Conservation (phyloP, 2,113 vertebrate species). For the Hyla sarda region DNA sequence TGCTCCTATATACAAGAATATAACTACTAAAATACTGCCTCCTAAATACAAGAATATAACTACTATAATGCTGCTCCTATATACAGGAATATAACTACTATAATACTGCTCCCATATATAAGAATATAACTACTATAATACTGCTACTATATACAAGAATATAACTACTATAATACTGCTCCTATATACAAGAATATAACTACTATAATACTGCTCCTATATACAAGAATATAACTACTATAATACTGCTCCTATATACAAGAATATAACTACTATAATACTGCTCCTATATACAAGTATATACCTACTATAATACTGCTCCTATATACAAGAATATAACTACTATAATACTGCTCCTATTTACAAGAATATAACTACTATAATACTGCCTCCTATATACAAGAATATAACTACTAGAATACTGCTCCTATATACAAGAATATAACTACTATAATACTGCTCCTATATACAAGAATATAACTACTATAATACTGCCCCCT, state of each 20-base stretch:
- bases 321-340: no score
- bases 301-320: no score
- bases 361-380: not conserved
- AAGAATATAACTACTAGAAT: conserved; percentile 6
- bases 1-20: no score
- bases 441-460: not conserved
- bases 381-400: not conserved
- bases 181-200: not conserved
- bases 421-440: not conserved
- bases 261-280: not conserved
- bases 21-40: not conserved
- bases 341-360: not conserved
- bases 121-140: no score
- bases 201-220: not conserved
- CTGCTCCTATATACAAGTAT: not conserved
- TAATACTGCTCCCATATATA: no score
- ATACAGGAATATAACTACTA: no score
- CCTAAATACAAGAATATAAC: not conserved
- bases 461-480: not conserved
- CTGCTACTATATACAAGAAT: not conserved
- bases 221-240: not conserved
- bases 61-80: no score
- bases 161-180: not conserved
- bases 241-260: not conserved
- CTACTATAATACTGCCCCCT: not conserved